phyloP scores from a whole-genome alignment of 2,113 vertebrate genomes.

The Gasterosteus aculeatus region DNA sequence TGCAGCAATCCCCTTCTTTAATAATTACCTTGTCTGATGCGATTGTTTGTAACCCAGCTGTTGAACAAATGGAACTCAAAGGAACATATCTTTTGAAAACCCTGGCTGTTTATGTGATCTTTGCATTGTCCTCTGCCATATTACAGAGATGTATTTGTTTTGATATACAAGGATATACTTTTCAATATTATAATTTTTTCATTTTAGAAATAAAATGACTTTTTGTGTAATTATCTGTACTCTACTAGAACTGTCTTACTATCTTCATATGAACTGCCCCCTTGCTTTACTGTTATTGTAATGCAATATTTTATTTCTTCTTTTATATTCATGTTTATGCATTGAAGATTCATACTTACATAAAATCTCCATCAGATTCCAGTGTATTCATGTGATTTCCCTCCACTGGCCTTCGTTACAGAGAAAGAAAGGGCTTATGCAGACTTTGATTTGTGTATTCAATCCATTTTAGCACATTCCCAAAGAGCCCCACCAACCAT shows the following conservation, averaged over 20 bases:
- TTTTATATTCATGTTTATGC: conserved; percentile 11
- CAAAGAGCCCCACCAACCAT: conserved; percentile 70
- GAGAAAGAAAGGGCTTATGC: conserved; percentile 25
- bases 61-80: conserved; percentile 60
- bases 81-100: conserved; percentile 54
- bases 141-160: conserved; percentile 39
- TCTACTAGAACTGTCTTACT: conserved; percentile 14
- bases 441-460: conserved; percentile 47
- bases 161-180: conserved; percentile 30
- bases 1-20: conserved; percentile 21
- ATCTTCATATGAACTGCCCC: too few species aligned
- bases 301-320: neutral
- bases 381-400: conserved; percentile 9
- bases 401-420: conserved; percentile 24
- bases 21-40: conserved; percentile 37
- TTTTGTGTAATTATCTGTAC: too few species aligned
- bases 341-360: neutral
- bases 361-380: conserved; percentile 8
- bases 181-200: conserved; percentile 50
- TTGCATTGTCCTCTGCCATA: conserved; percentile 38
- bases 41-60: conserved; percentile 57
- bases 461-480: conserved; percentile 52
- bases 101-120: conserved; percentile 47
- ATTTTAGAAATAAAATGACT: conserved; percentile 42
- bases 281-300: conserved; percentile 7